These are phyloP conservation scores for Rhinolophus sinicus DNA, from an alignment of 2,113 vertebrate genomes.

Conservation along the genomic window DNA sequence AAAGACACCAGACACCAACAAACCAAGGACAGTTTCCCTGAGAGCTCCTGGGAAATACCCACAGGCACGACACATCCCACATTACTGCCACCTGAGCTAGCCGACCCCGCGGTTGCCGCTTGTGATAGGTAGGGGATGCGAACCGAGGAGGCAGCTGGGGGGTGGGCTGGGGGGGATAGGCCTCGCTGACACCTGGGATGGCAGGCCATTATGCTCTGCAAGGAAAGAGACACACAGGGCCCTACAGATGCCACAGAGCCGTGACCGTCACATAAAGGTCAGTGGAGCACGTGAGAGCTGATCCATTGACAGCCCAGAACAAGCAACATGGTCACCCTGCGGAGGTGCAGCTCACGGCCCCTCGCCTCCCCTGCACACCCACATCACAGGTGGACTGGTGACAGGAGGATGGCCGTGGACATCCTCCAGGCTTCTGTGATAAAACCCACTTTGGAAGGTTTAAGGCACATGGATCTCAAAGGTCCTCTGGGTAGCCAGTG, in stretches of 20 bases:
- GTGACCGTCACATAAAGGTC: not conserved
- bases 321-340: not conserved
- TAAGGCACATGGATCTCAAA: too few relatives aligned
- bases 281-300: not conserved
- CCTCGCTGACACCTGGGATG: not conserved
- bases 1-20: not conserved
- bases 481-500: too few relatives aligned
- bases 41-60: not conserved
- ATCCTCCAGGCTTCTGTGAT: not conserved
- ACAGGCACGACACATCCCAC: not conserved
- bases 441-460: too few relatives aligned
- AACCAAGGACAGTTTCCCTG: not conserved
- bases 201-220: not conserved
- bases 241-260: not conserved
- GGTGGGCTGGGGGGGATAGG: too few relatives aligned
- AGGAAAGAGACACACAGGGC: not conserved
- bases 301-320: too few relatives aligned
- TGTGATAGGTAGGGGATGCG: too few relatives aligned
- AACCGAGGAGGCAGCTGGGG: not conserved
- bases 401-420: too few relatives aligned
- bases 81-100: not conserved
- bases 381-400: not conserved
- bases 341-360: not conserved
- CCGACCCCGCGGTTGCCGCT: accelerated
- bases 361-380: too few relatives aligned